Percentiles rank a stretch among this genome's conserved stretches.
Conservation (phyloP, 2,888 invertebrate genomes). For the Sphecodes monilicornis region DNA sequence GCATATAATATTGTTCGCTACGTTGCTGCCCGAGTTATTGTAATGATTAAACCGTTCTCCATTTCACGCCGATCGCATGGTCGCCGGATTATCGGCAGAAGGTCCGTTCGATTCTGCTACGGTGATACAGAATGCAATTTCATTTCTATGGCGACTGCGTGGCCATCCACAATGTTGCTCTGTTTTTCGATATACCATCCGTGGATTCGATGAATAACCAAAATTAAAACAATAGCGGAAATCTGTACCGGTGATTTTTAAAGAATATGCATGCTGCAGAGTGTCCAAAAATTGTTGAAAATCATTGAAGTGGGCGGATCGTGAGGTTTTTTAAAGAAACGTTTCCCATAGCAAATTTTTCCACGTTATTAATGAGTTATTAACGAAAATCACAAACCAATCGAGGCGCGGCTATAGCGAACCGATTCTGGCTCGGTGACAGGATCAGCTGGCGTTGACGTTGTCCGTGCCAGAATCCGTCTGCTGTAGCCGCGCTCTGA, state of each 20-base stretch:
- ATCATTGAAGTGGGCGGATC: no score
- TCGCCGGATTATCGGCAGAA: constrained; percentile 8
- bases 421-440: no score
- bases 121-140: neutral
- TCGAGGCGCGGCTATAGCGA: no score
- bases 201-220: neutral
- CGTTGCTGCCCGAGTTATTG: constrained; percentile 46
- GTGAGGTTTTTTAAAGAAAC: no score
- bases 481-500: no score
- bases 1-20: constrained; percentile 39
- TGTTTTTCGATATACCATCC: neutral
- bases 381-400: no score
- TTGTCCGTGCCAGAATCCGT: no score
- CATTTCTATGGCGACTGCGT: neutral
- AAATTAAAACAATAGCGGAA: neutral
- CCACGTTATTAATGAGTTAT: no score
- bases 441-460: no score
- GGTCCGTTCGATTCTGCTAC: neutral
- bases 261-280: no score
- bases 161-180: neutral
- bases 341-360: no score
- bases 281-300: no score
- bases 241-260: neutral
- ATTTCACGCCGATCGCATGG: neutral
- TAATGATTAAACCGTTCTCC: constrained; percentile 34